Conservation (phyloP, 2,888 invertebrate species). For the Chloromyia formosa region DNA sequence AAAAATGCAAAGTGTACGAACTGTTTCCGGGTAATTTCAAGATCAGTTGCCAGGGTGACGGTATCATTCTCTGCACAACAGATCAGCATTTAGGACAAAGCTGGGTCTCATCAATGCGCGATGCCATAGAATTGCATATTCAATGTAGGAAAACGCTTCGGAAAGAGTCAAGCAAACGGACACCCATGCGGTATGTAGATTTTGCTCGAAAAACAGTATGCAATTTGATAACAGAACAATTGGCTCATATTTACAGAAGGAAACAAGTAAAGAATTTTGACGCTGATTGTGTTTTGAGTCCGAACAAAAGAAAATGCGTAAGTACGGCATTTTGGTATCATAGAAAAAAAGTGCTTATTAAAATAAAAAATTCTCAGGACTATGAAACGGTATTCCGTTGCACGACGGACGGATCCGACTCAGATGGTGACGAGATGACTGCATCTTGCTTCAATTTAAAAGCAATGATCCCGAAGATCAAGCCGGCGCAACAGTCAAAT, state of each 20-base stretch:
- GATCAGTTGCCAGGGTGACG: conserved; percentile 69
- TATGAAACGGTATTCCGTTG: conserved; percentile 61
- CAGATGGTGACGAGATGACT: conserved; percentile 53
- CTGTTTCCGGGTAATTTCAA: conserved; percentile 69
- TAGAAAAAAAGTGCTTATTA: background rate
- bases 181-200: conserved; percentile 64
- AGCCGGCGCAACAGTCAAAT: background rate
- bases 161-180: conserved; percentile 72
- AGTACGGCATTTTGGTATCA: conserved; percentile 51
- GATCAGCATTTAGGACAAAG: conserved; percentile 66
- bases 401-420: conserved; percentile 56
- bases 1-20: conserved; percentile 73
- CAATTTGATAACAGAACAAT: too few relatives aligned
- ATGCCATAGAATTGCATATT: conserved; percentile 68
- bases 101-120: conserved; percentile 69
- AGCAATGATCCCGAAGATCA: conserved; percentile 1
- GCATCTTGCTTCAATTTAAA: conserved; percentile 54
- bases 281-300: conserved; percentile 66
- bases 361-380: conserved; percentile 54
- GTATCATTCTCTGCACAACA: conserved; percentile 68
- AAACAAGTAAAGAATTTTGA: conserved; percentile 68
- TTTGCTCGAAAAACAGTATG: too few relatives aligned
- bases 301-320: conserved; percentile 65
- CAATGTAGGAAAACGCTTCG: conserved; percentile 70
- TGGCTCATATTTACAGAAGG: conserved; percentile 57